A percentile compares a stretch with the other conserved stretches of the same genome.
Conservation (phyloP, 1,140 invertebrate genomes). For the Aethina tumida region DNA sequence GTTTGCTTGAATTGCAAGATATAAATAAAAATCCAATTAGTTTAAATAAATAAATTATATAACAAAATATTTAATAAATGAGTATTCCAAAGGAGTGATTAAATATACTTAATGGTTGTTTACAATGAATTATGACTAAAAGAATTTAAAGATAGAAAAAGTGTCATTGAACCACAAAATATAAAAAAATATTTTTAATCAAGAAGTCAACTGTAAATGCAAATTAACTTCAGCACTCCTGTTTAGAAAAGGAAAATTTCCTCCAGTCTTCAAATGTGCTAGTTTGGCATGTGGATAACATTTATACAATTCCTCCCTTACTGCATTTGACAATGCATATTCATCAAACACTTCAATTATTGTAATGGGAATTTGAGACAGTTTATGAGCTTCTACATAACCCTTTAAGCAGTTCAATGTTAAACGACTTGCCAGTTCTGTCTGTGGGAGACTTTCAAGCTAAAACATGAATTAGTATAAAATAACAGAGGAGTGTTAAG, state of each 20-base stretch:
- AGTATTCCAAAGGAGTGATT: too few species aligned
- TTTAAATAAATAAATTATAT: too few species aligned
- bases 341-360: slow-evolving; percentile 89
- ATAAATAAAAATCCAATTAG: too few species aligned
- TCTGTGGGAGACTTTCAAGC: slow-evolving; percentile 73
- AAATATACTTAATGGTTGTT: too few species aligned
- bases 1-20: too few species aligned
- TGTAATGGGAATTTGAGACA: slow-evolving; percentile 60
- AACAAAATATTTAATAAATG: too few species aligned
- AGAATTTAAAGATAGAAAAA: too few species aligned
- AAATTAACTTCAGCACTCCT: slow-evolving; percentile 83
- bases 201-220: slow-evolving; percentile 78
- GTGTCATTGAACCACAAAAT: too few species aligned
- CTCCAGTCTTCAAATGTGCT: slow-evolving; percentile 79
- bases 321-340: slow-evolving; percentile 66
- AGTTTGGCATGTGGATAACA: slow-evolving; percentile 81
- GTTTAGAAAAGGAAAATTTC: slow-evolving; percentile 88
- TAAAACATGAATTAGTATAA: slow-evolving; percentile 34
- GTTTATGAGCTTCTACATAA: slow-evolving; percentile 70
- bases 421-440: slow-evolving; percentile 75
- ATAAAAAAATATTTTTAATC: too few species aligned
- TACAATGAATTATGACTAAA: too few species aligned
- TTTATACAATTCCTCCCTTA: slow-evolving; percentile 76
- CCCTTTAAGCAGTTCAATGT: slow-evolving; percentile 78
- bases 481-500: neutral